A percentile compares a stretch with the other conserved stretches of the same genome.
phyloP scores from a whole-genome alignment of 2,888 invertebrate genomes.

The Rosalia funebris region DNA sequence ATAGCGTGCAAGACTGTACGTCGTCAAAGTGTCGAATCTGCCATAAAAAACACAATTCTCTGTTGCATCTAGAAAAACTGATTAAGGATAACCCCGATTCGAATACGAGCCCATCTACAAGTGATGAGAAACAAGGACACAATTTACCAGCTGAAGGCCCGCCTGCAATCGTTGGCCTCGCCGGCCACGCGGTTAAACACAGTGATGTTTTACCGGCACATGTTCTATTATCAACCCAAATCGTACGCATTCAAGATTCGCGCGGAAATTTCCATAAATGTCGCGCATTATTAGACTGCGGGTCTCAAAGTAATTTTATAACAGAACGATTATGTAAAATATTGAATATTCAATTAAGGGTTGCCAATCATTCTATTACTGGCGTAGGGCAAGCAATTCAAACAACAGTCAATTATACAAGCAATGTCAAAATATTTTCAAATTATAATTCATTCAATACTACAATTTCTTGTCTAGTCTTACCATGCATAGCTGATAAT shows the following conservation, averaged over 20 bases:
- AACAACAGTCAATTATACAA: neutral
- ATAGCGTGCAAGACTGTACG: slow-evolving; percentile 15
- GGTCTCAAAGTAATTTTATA: neutral
- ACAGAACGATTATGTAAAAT: neutral
- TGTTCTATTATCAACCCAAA: neutral
- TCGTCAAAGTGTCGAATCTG: slow-evolving; percentile 27
- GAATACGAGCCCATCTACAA: neutral
- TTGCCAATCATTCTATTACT: neutral
- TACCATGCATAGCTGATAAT: neutral
- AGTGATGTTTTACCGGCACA: neutral
- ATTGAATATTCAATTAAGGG: neutral
- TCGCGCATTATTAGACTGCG: neutral
- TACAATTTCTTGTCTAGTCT: neutral
- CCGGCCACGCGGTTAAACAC: neutral
- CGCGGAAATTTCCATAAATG: neutral
- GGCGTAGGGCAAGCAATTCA: neutral
- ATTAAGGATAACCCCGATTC: no score
- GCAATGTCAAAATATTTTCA: neutral
- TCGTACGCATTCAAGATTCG: neutral
- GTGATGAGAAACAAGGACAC: neutral
- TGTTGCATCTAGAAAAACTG: slow-evolving; percentile 10
- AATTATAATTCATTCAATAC: neutral
- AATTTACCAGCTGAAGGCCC: neutral
- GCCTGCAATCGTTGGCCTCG: neutral
- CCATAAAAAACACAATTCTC: slow-evolving; percentile 26